Evolutionary conservation across 1,140 invertebrate species (phyloP), one percentile per base, ranked within the genome.

Genomic region (Ips nitidus): DNA sequence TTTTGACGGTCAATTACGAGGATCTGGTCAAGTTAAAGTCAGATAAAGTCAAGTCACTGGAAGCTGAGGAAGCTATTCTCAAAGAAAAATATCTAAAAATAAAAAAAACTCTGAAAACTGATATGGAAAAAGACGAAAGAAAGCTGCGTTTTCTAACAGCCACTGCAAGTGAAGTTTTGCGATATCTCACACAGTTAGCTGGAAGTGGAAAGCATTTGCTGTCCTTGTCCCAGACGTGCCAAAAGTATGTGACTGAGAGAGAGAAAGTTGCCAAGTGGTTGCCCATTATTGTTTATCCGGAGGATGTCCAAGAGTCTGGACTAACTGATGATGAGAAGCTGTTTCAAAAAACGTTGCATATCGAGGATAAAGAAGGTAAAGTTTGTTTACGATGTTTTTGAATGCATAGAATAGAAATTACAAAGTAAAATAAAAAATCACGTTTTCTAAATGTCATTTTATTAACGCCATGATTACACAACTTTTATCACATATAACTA

Each of bases 181-280:
- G 75, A 36, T 41, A 72, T 62, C 64, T 80, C 4, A 39, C 71
- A 43, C 71, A 69, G 7, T 56, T 75, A 0, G 4, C 61, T 8
- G 22, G 38, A 38, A 75, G 74, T 69, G 77, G 77, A 41, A 57
- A 75, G 37, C 74, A 76, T 41, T 50, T 79, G 39, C 50, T 75
- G 22, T 64, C 66, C 50, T 60, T 79, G 22, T 64, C 71, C 43
- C 55, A 60, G 52, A 72, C 73, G 37, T 79, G 78, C 55, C 57
- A 70, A 59, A 78, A 76, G 64, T 76, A 74, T 52, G 78, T 79
- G 72, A 79, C 78, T 4, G 66, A 74, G 52, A 65, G 73, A 41
- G 78, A 78, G 56, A 69, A 70, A 64, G 6, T 75, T 40, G 43
- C 56, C 2, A 73, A 74, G 57, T 77, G 70, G 70, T 53, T 75